Conservation (phyloP, 2,797 vertebrate species). For the Sebastiscus albofasciatus region DNA sequence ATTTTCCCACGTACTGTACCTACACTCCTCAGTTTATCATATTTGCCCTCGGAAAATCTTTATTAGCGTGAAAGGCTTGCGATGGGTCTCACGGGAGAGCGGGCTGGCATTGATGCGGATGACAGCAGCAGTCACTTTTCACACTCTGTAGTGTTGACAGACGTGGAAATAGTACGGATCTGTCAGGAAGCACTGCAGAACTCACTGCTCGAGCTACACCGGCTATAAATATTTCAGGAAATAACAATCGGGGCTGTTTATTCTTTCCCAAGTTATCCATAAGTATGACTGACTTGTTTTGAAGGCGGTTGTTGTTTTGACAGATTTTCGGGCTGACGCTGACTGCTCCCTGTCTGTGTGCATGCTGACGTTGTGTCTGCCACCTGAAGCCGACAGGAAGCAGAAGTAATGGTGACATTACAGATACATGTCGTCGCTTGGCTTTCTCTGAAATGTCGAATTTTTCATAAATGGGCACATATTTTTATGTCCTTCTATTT, state of each 20-base stretch:
- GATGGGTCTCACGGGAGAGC: slow-evolving; percentile 55
- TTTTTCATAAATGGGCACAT: background rate
- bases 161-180: slow-evolving; percentile 58
- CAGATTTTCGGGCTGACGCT: slow-evolving; percentile 49
- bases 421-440: background rate
- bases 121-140: slow-evolving; percentile 65
- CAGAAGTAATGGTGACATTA: background rate
- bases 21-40: slow-evolving; percentile 76
- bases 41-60: slow-evolving; percentile 81
- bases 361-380: slow-evolving; percentile 26
- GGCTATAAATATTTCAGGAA: slow-evolving; percentile 78
- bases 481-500: background rate
- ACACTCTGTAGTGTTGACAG: slow-evolving; percentile 63
- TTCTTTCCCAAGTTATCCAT: slow-evolving; percentile 60
- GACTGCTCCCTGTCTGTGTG: slow-evolving; percentile 51
- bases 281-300: slow-evolving; percentile 75
- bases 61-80: slow-evolving; percentile 78
- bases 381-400: slow-evolving; percentile 22
- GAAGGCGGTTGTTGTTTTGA: slow-evolving; percentile 70
- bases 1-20: slow-evolving; percentile 69
- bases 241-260: slow-evolving; percentile 72
- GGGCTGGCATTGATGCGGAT: slow-evolving; percentile 50
- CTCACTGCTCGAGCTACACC: slow-evolving; percentile 42
- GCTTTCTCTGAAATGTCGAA: background rate
- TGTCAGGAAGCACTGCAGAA: slow-evolving; percentile 60